phyloP scores from a whole-genome alignment of 1,140 invertebrate species.

The Anoplophora glabripennis region DNA sequence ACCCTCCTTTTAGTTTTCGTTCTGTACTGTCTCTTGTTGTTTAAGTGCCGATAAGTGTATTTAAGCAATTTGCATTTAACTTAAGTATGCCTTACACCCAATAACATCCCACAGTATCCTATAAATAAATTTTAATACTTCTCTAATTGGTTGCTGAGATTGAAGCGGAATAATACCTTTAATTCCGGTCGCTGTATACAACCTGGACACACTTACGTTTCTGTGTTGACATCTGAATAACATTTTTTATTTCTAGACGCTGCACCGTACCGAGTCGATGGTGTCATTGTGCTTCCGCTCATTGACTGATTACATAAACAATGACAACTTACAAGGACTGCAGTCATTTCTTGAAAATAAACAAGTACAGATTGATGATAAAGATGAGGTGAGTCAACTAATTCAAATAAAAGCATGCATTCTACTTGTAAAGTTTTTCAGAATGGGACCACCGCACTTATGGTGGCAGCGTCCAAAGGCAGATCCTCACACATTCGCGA shows the following conservation, averaged over 20 bases:
- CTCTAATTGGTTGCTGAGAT: background rate
- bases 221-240: background rate
- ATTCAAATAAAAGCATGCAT: background rate
- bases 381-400: constrained; percentile 72
- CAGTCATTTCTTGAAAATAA: constrained; percentile 79
- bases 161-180: no score
- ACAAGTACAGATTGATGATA: constrained; percentile 80
- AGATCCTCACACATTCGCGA: constrained; percentile 77
- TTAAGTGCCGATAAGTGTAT: constrained; percentile 2
- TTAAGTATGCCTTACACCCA: background rate
- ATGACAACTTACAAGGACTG: constrained; percentile 75
- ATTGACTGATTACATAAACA: constrained; percentile 73
- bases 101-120: background rate
- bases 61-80: constrained; percentile 4
- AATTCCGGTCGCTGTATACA: no score
- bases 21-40: background rate
- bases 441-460: constrained; percentile 90
- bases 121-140: background rate
- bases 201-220: no score
- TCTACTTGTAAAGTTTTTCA: constrained; percentile 44
- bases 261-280: constrained; percentile 76
- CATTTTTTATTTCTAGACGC: constrained; percentile 51
- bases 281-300: constrained; percentile 76
- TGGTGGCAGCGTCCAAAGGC: constrained; percentile 80
- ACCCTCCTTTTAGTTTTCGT: no score